phyloP scores from a whole-genome alignment of 2,113 vertebrate species.

The Pardalotus punctatus region DNA sequence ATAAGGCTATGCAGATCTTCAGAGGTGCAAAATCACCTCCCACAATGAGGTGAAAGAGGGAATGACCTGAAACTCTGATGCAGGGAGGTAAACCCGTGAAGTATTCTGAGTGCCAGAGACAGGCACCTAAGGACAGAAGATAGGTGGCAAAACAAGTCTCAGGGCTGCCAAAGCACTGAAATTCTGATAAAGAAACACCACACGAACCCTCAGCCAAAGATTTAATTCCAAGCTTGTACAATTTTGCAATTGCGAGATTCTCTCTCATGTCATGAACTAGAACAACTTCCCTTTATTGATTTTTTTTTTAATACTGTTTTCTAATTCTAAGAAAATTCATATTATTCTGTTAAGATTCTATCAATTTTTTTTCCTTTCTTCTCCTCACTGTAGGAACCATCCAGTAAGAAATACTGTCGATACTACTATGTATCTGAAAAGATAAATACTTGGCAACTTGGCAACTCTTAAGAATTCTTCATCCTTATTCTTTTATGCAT shows the following conservation, averaged over 20 bases:
- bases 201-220: not conserved
- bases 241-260: not conserved
- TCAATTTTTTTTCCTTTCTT: not conserved
- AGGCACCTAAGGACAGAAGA: not conserved
- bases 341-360: not conserved
- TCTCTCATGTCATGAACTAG: not conserved
- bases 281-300: not conserved
- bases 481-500: slow-evolving; percentile 22
- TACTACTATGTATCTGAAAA: slow-evolving; percentile 32
- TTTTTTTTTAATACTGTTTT: not conserved
- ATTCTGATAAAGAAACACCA: not conserved
- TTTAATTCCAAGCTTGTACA: not conserved
- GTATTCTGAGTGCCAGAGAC: not conserved
- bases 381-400: not conserved
- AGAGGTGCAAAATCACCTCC: not conserved
- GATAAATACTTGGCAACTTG: slow-evolving; percentile 61
- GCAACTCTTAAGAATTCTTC: slow-evolving; percentile 40
- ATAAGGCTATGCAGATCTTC: not conserved
- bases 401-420: not conserved
- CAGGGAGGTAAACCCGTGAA: not conserved
- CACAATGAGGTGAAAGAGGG: not conserved
- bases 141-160: not conserved
- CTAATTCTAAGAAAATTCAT: not conserved
- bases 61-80: not conserved
- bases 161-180: not conserved